These are phyloP conservation scores for Aselliscus stoliczkanus DNA, from an alignment of 2,797 vertebrate species.

Conservation along the genomic window DNA sequence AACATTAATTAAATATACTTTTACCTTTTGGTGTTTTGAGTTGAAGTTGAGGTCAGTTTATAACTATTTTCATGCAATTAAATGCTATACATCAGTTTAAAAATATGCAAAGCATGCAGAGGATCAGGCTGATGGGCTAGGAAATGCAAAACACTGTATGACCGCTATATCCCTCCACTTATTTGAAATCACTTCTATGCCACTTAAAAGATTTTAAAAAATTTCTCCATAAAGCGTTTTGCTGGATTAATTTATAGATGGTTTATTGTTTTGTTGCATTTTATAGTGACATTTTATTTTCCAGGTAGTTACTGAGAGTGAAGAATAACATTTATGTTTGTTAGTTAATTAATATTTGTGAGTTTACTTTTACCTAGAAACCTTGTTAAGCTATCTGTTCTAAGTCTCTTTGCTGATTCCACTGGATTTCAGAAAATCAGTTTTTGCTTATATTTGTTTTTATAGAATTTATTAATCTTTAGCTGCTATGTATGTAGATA, in stretches of 20 bases:
- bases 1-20: neutral
- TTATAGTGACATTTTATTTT: neutral
- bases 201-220: neutral
- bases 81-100: neutral
- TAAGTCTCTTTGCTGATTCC: neutral
- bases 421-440: neutral
- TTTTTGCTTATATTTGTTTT: neutral
- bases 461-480: neutral
- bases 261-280: neutral
- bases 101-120: neutral
- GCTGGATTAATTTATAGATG: neutral
- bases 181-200: neutral
- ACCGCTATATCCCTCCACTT: neutral
- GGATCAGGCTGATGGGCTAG: neutral
- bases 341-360: neutral
- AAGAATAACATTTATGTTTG: neutral
- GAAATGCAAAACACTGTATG: neutral
- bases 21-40: neutral
- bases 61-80: neutral
- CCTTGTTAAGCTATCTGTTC: neutral
- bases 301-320: neutral
- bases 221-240: neutral
- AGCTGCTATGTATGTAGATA: neutral
- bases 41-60: neutral
- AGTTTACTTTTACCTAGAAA: neutral